These are phyloP conservation scores for Callyntrura guangdongensis DNA, from an alignment of 2,888 invertebrate species.

Conservation along the genomic window DNA sequence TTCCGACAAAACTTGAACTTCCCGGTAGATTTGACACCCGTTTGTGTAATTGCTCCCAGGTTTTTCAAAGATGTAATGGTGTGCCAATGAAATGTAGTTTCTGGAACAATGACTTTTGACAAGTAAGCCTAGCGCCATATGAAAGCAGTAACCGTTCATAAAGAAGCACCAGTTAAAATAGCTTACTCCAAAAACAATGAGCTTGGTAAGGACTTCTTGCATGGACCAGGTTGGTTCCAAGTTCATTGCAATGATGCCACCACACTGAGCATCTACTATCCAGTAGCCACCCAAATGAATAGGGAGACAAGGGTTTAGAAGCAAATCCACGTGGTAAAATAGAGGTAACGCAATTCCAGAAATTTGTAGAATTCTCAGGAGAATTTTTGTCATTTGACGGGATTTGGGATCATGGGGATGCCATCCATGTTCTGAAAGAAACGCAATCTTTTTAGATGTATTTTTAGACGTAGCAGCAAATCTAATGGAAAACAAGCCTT, in stretches of 20 bases:
- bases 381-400: too few species aligned
- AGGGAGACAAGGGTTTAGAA: constrained; percentile 34
- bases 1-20: neutral
- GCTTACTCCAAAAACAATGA: neutral
- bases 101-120: constrained; percentile 41
- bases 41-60: neutral
- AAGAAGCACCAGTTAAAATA: constrained; percentile 55
- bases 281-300: constrained; percentile 37
- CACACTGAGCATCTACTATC: neutral
- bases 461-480: too few species aligned
- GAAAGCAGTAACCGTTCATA: neutral
- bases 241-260: neutral
- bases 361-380: too few species aligned
- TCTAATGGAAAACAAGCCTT: too few species aligned
- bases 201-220: neutral
- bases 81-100: neutral
- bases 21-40: neutral
- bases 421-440: neutral
- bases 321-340: constrained; percentile 11
- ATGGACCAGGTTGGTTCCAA: constrained; percentile 1
- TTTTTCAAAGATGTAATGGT: too few species aligned
- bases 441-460: too few species aligned
- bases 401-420: too few species aligned
- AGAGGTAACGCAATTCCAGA: neutral
- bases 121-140: neutral